Evolutionary conservation across 2,888 invertebrate species (phyloP).

Genomic region (Rhingia rostrata): DNA sequence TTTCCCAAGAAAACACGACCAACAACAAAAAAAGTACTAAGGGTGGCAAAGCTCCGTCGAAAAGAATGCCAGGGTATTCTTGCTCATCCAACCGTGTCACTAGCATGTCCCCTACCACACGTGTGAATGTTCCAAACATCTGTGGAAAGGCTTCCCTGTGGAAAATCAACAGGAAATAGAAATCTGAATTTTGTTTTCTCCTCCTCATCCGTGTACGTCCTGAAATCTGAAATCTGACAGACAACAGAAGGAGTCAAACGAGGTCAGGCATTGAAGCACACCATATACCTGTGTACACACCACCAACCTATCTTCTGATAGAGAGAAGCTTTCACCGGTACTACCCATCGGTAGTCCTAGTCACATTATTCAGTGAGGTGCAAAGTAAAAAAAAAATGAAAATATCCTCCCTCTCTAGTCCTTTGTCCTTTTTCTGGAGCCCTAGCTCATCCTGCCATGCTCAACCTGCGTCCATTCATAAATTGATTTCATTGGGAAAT

Average conservation of each 20-base stretch:
- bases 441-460: too few relatives aligned
- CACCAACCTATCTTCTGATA: background rate
- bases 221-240: slow-evolving; percentile 57
- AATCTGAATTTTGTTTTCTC: slow-evolving; percentile 40
- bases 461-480: slow-evolving; percentile 18
- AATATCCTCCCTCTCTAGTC: slow-evolving; percentile 18
- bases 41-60: background rate
- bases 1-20: slow-evolving; percentile 20
- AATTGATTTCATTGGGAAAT: slow-evolving; percentile 64
- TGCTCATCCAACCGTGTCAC: slow-evolving; percentile 33
- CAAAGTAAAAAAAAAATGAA: slow-evolving; percentile 12
- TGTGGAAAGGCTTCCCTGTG: slow-evolving; percentile 7
- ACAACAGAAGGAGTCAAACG: slow-evolving; percentile 66
- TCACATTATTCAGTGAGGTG: slow-evolving; percentile 35
- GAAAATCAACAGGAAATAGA: slow-evolving; percentile 66
- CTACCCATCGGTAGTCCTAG: background rate
- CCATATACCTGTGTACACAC: background rate
- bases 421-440: background rate
- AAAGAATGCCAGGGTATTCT: slow-evolving; percentile 11
- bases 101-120: slow-evolving; percentile 21
- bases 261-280: slow-evolving; percentile 54
- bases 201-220: slow-evolving; percentile 12
- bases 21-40: slow-evolving; percentile 9
- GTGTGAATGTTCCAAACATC: slow-evolving; percentile 25
- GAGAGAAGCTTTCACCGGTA: background rate